phyloP scores from a whole-genome alignment of 2,113 vertebrate genomes.

The Ceyx margarethae region DNA sequence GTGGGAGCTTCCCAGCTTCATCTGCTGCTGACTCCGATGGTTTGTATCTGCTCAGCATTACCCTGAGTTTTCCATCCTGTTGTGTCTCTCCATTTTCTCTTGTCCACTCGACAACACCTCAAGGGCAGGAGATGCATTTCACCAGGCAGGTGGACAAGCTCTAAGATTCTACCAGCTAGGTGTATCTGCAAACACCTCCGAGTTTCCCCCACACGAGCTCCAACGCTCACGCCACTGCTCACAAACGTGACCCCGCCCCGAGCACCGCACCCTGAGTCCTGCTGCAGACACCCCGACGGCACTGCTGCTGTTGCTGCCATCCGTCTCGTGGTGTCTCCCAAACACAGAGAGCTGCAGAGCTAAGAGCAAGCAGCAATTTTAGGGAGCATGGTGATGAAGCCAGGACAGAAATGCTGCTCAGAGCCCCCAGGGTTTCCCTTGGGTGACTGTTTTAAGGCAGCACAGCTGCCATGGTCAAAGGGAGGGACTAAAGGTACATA shows the following conservation, averaged over 20 bases:
- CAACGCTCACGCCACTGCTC: fast-evolving
- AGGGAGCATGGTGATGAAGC: background rate
- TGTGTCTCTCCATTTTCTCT: background rate
- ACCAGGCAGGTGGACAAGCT: background rate
- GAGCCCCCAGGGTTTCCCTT: background rate
- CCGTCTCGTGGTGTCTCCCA: conserved; percentile 51
- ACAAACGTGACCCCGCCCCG: fast-evolving
- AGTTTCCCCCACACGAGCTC: fast-evolving
- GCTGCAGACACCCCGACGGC: background rate
- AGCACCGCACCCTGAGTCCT: fast-evolving
- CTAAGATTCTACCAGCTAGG: background rate
- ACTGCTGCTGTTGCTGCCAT: conserved; percentile 27
- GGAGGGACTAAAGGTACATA: background rate
- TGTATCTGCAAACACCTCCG: fast-evolving
- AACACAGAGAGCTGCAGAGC: conserved; percentile 10
- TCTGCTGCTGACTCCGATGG: fast-evolving
- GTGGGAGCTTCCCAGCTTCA: background rate
- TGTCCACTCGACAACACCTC: background rate
- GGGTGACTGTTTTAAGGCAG: background rate
- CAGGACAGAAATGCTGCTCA: fast-evolving
- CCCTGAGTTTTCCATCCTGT: background rate
- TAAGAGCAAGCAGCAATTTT: background rate
- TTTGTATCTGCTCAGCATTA: background rate
- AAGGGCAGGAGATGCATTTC: background rate
- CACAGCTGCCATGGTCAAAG: background rate